Evolutionary conservation across 2,797 vertebrate genomes (phyloP).

Genomic region (Cheirogaleus major): DNA sequence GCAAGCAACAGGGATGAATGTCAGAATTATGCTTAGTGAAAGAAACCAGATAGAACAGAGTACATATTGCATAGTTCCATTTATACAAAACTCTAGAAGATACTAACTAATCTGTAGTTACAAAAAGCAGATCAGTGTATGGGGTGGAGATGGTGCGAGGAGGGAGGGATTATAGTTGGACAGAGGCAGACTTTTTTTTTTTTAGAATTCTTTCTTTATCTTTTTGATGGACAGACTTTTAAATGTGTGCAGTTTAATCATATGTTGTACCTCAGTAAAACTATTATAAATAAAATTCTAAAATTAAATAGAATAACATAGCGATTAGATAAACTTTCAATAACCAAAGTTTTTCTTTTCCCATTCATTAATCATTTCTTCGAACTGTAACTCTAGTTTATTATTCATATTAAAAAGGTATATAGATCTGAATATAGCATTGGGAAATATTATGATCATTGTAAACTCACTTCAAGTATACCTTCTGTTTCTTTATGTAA

Average conservation of each 20-base stretch:
- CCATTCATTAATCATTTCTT: neutral
- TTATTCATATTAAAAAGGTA: neutral
- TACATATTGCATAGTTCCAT: neutral
- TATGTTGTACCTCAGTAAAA: neutral
- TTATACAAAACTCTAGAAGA: slow-evolving; percentile 1
- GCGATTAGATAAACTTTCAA: neutral
- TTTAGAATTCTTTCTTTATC: neutral
- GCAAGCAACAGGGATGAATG: neutral
- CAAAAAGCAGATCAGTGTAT: neutral
- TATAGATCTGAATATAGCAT: neutral
- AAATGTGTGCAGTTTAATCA: neutral
- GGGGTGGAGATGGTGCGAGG: neutral
- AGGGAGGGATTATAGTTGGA: neutral
- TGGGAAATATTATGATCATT: neutral
- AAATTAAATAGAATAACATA: neutral
- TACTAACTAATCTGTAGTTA: neutral
- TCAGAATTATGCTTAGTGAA: neutral
- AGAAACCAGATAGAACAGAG: neutral
- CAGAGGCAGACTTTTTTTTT: neutral
- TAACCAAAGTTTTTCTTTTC: neutral
- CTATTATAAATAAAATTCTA: slow-evolving; percentile 24
- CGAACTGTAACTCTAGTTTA: neutral
- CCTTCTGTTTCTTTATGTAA: neutral
- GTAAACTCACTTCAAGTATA: neutral
- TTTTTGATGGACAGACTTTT: neutral